Percentiles rank a stretch among this genome's conserved stretches.
phyloP scores from a whole-genome alignment of 2,888 invertebrate species.

The Trissolcus brochymenae region DNA sequence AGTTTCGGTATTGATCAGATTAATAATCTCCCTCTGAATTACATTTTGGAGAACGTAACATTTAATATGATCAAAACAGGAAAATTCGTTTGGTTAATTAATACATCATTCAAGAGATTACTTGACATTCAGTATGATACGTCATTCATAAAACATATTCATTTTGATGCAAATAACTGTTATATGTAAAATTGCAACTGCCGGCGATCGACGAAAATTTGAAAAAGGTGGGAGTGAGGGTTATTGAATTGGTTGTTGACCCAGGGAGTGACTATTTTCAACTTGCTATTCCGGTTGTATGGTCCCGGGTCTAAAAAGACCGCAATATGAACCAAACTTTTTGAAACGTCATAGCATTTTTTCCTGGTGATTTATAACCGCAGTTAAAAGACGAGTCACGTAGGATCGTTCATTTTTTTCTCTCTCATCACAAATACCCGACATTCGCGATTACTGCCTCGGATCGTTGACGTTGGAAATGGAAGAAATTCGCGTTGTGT shows the following conservation, averaged over 20 bases:
- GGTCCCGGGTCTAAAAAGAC: background rate
- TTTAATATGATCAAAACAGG: background rate
- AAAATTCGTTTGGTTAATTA: too few species aligned
- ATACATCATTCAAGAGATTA: too few species aligned
- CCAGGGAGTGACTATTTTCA: too few species aligned
- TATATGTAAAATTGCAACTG: too few species aligned
- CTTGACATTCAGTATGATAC: too few species aligned
- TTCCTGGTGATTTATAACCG: slow-evolving; percentile 32
- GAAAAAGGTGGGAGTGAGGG: too few species aligned
- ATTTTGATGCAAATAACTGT: too few species aligned
- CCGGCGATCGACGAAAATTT: too few species aligned
- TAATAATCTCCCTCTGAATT: slow-evolving; percentile 13
- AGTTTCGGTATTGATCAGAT: slow-evolving; percentile 24
- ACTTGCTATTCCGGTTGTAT: too few species aligned
- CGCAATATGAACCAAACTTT: slow-evolving; percentile 1
- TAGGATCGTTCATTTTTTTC: slow-evolving; percentile 42
- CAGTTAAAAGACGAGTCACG: slow-evolving; percentile 45
- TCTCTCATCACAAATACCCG: slow-evolving; percentile 32
- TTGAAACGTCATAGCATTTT: slow-evolving; percentile 31
- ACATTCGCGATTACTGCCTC: slow-evolving; percentile 39
- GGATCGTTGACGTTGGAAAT: slow-evolving; percentile 53
- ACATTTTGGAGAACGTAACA: background rate
- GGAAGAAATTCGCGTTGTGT: slow-evolving; percentile 51
- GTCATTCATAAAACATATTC: too few species aligned
- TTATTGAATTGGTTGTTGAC: too few species aligned